Evolutionary conservation across 2,113 vertebrate genomes (phyloP), one percentile per base, ranked within the genome.

Genomic region (Lamprotornis superbus): DNA sequence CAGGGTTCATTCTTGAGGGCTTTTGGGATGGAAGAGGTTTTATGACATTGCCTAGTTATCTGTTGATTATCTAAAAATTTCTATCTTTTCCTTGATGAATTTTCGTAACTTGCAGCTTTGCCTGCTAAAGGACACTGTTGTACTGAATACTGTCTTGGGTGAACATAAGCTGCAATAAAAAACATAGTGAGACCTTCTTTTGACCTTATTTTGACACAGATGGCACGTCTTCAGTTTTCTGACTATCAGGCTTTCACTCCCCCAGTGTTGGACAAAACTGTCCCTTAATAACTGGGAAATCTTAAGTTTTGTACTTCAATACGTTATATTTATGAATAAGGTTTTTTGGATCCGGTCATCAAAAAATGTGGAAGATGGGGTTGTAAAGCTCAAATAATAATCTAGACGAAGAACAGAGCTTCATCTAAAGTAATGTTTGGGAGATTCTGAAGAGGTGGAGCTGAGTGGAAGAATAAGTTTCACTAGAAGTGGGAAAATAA

Each of bases 51-150:
- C n/a, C 25, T 37, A 31, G 30, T 64, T 83, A 78, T 7, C 27
- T 69, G 24, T 68, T 92, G 8, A 6, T 82, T 61, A 31, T 39
- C 31, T 87, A 7, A 40, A 83, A 57, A 5, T 39, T 52, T 65
- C 35, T 47, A 0, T 63, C 9, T 59, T 63, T 79, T 76, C n/a
- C 11, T 88, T 46, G 11, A 25, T 56, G 15, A 69, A 61, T 85
- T 87, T 85, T 56, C 53, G 42, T 47, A 79, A 27, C 69, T 74
- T 67, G 65, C 23, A 88, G 56, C 40, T 89, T 80, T 76, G 40
- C 35, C 19, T 90, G 2, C 24, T 78, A 2, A 63, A 75, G 50
- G 74, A 39, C 31, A 25, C 9, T 52, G 8, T 60, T 73, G 37
- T 74, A 67, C 37, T n/a, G 40, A 65, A 33, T 69, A 19, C 50